Evolutionary conservation across 2,113 vertebrate species (phyloP).

Genomic region (Excalfactoria chinensis): DNA sequence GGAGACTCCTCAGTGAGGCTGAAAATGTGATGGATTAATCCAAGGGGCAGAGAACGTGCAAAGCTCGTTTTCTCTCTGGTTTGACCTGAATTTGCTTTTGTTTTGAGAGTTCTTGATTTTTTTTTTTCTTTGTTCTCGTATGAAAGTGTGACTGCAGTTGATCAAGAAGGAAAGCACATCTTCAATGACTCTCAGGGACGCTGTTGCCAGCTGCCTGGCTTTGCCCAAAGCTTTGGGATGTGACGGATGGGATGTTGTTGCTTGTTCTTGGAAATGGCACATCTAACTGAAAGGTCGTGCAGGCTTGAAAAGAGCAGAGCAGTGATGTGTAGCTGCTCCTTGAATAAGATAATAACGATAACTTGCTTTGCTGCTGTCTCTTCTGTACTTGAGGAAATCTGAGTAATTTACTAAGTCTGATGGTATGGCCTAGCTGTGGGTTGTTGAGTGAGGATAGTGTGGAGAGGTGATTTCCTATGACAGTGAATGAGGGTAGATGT

Average conservation of each 20-base stretch:
- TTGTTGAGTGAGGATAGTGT: background rate
- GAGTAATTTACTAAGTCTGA: background rate
- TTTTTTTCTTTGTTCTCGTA: rapidly evolving
- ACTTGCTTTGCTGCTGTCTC: background rate
- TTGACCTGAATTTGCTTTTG: background rate
- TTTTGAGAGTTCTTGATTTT: background rate
- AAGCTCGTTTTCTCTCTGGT: background rate
- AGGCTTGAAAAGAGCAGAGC: background rate
- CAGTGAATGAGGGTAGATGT: background rate
- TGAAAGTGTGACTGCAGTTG: background rate
- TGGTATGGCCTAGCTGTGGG: background rate
- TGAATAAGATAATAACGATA: background rate
- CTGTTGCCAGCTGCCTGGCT: background rate
- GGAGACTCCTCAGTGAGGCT: background rate
- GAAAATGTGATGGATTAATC: background rate
- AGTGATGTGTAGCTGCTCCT: background rate
- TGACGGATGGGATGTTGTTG: background rate
- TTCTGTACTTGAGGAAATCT: background rate
- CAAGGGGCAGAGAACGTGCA: background rate
- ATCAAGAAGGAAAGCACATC: background rate
- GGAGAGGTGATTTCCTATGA: background rate
- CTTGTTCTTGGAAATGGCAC: background rate
- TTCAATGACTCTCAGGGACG: background rate
- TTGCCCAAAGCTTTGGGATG: rapidly evolving
- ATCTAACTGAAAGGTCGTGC: constrained; percentile 7